A percentile compares a stretch with the other conserved stretches of the same genome.
Conservation (phyloP, 2,888 invertebrate genomes). For the Amphipoea oculea region DNA sequence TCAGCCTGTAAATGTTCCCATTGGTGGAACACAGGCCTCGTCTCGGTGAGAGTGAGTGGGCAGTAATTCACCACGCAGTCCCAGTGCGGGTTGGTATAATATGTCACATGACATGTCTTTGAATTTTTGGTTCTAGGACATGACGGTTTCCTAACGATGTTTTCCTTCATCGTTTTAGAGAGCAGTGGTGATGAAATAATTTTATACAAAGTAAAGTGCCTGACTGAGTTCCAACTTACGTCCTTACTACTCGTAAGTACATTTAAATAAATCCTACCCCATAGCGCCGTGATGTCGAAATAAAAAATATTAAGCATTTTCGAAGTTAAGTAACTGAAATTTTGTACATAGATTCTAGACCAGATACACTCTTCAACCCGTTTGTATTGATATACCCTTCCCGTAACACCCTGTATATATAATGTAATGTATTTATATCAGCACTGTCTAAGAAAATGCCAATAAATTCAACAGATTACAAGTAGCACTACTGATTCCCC, state of each 20-base stretch:
- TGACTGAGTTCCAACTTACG: background rate
- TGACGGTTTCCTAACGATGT: background rate
- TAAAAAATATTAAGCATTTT: too few relatives aligned
- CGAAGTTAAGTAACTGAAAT: too few relatives aligned
- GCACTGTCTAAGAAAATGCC: slow-evolving; percentile 6
- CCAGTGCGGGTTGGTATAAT: background rate
- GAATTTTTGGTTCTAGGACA: background rate
- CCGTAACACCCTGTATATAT: too few relatives aligned
- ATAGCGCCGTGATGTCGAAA: too few relatives aligned
- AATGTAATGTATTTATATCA: slow-evolving; percentile 10
- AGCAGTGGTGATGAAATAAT: background rate
- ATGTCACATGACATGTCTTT: background rate
- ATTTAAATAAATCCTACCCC: background rate
- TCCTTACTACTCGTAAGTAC: background rate
- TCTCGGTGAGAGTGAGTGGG: too few relatives aligned
- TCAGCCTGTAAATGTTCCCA: background rate
- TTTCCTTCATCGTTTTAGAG: background rate
- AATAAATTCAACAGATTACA: slow-evolving; percentile 51
- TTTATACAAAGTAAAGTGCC: background rate
- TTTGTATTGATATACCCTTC: too few relatives aligned
- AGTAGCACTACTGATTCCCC: slow-evolving; percentile 55
- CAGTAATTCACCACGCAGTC: background rate
- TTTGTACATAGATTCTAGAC: too few relatives aligned
- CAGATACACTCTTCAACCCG: too few relatives aligned
- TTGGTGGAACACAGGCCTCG: background rate